Evolutionary conservation across 2,888 invertebrate genomes (phyloP), one percentile per base, ranked within the genome.

Genomic region (Bugulina stolonifera): DNA sequence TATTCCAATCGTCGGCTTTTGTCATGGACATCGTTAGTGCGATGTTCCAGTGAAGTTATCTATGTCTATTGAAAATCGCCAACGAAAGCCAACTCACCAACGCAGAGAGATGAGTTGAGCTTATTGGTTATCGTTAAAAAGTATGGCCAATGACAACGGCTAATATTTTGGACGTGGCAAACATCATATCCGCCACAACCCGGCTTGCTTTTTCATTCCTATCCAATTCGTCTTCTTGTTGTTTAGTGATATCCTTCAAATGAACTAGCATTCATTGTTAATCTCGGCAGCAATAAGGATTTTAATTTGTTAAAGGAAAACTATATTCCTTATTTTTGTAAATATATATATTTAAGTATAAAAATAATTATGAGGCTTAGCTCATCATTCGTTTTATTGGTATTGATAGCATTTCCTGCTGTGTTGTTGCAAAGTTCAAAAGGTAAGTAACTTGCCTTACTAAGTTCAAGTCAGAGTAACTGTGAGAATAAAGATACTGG

Each of bases 41-140:
- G n/a, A n/a, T n/a, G n/a, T n/a, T n/a, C n/a, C n/a, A n/a, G n/a
- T n/a, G n/a, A n/a, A n/a, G n/a, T n/a, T n/a, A n/a, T n/a, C n/a
- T n/a, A n/a, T n/a, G n/a, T n/a, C n/a, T n/a, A n/a, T n/a, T n/a
- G n/a, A 43, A 43, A 43, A 10, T 14, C 32, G 64, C 64, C 64
- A 64, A 64, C 64, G 32, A 22, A 1, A 64, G 64, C 64, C 64
- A 64, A 64, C 64, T 64, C 64, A 64, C 27, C 64, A 64, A 27
- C 64, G n/a, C 27, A 64, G 18, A 18, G 43, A 5, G 43, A 43
- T 10, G 18, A 43, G 18, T n/a, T n/a, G n/a, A n/a, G n/a, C n/a
- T 64, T 29, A 32, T 22, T 27, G 29, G 27, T 64, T 32, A 34
- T 64, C 32, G 22, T 14, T 2, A 64, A 14, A 2, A 14, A 14